These are phyloP conservation scores for Myotis pilosus DNA, from an alignment of 2,797 vertebrate genomes.

Conservation along the genomic window DNA sequence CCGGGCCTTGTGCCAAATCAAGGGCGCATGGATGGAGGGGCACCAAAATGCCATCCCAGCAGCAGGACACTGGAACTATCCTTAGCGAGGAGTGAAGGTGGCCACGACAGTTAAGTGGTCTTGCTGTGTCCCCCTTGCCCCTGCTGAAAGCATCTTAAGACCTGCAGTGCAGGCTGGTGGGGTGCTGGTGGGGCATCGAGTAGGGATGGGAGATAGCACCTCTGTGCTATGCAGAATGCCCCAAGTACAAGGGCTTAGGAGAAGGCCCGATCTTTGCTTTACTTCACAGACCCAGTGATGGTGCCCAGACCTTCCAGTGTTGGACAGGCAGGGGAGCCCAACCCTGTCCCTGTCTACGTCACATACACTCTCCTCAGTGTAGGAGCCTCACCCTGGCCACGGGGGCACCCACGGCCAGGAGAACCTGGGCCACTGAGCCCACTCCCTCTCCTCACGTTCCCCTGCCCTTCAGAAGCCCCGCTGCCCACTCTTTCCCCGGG, in stretches of 20 bases:
- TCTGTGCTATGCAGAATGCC: not conserved
- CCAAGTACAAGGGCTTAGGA: not conserved
- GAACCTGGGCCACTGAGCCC: not conserved
- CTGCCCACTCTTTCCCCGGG: not conserved
- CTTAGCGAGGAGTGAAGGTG: not conserved
- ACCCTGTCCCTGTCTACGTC: not conserved
- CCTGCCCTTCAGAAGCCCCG: not conserved
- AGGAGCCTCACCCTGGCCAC: not conserved
- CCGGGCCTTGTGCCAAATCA: not conserved
- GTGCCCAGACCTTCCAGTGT: no score
- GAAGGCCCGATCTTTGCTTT: not conserved
- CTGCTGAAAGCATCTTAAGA: not conserved
- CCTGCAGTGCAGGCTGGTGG: not conserved
- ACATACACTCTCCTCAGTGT: not conserved
- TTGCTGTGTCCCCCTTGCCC: not conserved
- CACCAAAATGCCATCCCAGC: not conserved
- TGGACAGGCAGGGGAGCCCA: not conserved
- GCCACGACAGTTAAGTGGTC: not conserved
- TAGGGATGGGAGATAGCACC: not conserved
- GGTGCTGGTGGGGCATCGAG: no score
- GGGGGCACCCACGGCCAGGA: not conserved
- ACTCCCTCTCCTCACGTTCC: not conserved
- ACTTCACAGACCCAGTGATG: not conserved
- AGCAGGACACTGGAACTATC: not conserved
- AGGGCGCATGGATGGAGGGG: not conserved